phyloP scores from a whole-genome alignment of 23 tunicate genomes.

The Halocynthia roretzi region DNA sequence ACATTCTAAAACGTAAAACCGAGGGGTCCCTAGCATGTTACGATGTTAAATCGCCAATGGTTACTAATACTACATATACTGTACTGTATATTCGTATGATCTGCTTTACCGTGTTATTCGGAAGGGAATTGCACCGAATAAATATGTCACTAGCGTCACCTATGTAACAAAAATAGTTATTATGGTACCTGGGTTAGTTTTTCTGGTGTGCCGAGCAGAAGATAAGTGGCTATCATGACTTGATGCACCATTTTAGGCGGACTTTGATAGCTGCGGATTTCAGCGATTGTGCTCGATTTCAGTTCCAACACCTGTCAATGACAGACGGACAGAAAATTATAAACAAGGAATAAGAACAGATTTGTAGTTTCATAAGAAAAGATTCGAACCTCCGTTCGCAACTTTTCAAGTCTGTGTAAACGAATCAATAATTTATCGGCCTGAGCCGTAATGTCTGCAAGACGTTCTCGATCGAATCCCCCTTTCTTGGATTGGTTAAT shows the following conservation, averaged over 20 bases:
- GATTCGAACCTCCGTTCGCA: constrained; percentile 64
- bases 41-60: too few relatives aligned
- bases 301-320: constrained; percentile 62
- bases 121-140: too few relatives aligned
- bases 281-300: constrained; percentile 97
- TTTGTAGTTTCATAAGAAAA: not conserved
- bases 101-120: too few relatives aligned
- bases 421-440: constrained; percentile 54
- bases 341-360: not conserved
- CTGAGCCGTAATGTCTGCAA: constrained; percentile 38
- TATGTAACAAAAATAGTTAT: not conserved
- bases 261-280: constrained; percentile 82
- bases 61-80: too few relatives aligned
- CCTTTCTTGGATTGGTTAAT: constrained; percentile 33
- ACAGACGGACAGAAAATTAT: not conserved
- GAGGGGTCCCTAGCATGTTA: too few relatives aligned
- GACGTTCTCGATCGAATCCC: constrained; percentile 50
- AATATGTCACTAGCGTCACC: not conserved
- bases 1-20: too few relatives aligned
- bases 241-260: constrained; percentile 69
- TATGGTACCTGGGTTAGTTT: constrained; percentile 64
- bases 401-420: constrained; percentile 50
- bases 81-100: too few relatives aligned
- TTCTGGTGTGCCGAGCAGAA: constrained; percentile 80
- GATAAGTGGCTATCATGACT: constrained; percentile 94